phyloP scores from a whole-genome alignment of 2,797 vertebrate genomes.

The Anomalospiza imberbis region DNA sequence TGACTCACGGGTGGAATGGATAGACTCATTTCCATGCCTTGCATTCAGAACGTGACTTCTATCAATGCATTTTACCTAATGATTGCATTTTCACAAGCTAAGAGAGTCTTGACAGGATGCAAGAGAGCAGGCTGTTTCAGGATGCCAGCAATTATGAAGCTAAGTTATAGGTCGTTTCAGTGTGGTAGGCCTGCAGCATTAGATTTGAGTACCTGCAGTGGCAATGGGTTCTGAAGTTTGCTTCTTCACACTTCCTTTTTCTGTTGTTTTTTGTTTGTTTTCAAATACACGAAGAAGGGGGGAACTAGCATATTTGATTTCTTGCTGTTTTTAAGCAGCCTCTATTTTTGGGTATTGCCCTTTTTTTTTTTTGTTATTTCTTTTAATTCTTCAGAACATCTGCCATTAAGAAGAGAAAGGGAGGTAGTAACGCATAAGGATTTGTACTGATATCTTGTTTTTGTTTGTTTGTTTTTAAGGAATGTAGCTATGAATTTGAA shows the following conservation, averaged over 20 bases:
- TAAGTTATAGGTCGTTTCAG: background rate
- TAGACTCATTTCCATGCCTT: background rate
- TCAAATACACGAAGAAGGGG: accelerated
- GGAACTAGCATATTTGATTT: background rate
- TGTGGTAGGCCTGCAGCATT: background rate
- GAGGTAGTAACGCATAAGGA: background rate
- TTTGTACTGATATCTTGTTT: background rate
- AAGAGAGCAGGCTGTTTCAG: background rate
- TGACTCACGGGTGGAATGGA: background rate
- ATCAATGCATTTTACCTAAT: background rate
- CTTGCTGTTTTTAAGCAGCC: background rate
- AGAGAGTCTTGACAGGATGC: background rate
- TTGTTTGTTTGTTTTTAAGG: background rate
- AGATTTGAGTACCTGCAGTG: background rate
- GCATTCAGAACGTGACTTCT: background rate
- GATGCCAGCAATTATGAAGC: background rate
- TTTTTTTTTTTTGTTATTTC: background rate
- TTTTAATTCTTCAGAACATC: background rate
- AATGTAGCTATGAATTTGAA: background rate
- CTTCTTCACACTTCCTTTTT: background rate
- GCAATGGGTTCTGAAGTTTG: background rate
- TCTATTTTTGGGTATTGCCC: background rate
- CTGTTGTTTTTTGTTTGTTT: background rate
- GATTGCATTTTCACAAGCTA: background rate
- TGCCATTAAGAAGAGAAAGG: background rate